Percentiles rank a stretch among this genome's conserved stretches.
These are phyloP conservation scores for Sycophila texana DNA, from an alignment of 2,888 invertebrate genomes.

Conservation along the genomic window DNA sequence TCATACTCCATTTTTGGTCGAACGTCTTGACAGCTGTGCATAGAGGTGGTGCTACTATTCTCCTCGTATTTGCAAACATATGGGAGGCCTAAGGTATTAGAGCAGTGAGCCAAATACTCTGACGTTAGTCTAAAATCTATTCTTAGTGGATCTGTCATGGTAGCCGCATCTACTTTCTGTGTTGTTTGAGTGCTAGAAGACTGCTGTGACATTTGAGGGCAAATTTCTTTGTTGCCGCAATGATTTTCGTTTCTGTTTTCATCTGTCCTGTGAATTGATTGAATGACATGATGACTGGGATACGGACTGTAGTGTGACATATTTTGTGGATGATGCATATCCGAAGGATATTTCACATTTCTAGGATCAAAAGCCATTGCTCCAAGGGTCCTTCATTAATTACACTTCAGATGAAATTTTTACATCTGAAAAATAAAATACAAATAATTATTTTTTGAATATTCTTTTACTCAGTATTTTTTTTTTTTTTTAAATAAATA, in stretches of 20 bases:
- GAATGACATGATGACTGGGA: constrained; percentile 61
- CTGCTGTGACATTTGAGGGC: constrained; percentile 65
- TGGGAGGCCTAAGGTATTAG: constrained; percentile 70
- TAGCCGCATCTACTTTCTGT: constrained; percentile 73
- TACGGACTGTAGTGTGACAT: constrained; percentile 64
- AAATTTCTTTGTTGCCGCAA: constrained; percentile 69
- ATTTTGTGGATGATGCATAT: constrained; percentile 63
- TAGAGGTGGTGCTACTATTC: constrained; percentile 64
- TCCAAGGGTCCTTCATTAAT: constrained; percentile 23
- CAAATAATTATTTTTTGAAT: neutral
- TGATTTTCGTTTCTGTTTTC: constrained; percentile 72
- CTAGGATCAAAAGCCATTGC: constrained; percentile 71
- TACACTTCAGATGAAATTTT: constrained; percentile 28
- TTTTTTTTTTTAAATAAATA: neutral
- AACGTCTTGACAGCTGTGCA: constrained; percentile 66
- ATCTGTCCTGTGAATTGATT: constrained; percentile 65
- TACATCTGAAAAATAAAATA: constrained; percentile 40
- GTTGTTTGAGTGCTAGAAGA: constrained; percentile 69
- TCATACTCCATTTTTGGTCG: constrained; percentile 70
- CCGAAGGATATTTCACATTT: constrained; percentile 68
- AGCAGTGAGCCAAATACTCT: constrained; percentile 72
- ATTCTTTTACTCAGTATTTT: neutral
- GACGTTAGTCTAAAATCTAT: constrained; percentile 73
- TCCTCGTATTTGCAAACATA: constrained; percentile 69
- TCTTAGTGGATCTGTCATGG: constrained; percentile 73